Percentiles rank a stretch among this genome's conserved stretches.
Evolutionary conservation across 2,113 vertebrate genomes (phyloP).

Genomic region (Chaetorhynchus papuensis): DNA sequence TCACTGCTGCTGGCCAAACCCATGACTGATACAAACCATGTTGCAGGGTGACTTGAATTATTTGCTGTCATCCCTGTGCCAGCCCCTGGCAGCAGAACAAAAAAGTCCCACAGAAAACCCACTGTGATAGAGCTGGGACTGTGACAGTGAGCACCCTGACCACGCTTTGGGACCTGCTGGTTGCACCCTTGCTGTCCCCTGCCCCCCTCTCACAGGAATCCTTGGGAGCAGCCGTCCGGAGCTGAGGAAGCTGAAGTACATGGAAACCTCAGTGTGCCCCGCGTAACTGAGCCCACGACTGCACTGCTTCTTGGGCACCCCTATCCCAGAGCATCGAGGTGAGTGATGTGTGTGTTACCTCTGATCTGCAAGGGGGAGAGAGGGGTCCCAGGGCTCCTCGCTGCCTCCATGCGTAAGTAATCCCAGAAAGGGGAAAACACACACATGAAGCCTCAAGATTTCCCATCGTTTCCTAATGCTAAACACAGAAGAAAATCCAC

Average conservation of each 20-base stretch:
- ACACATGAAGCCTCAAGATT: neutral
- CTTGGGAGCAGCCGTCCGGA: neutral
- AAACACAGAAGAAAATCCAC: neutral
- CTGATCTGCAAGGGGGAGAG: fast-evolving
- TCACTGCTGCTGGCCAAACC: neutral
- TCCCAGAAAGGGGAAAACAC: neutral
- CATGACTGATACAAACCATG: neutral
- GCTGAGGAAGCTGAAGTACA: neutral
- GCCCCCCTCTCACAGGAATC: neutral
- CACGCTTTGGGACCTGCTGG: neutral
- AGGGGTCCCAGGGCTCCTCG: neutral
- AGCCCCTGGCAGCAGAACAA: neutral
- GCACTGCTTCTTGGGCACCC: neutral
- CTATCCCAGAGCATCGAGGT: neutral
- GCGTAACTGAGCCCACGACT: neutral
- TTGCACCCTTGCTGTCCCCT: neutral
- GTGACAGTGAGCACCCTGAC: neutral
- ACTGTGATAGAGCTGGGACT: neutral
- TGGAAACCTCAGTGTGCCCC: neutral
- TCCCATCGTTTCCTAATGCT: neutral
- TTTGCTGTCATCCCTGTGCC: neutral
- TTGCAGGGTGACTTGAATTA: neutral
- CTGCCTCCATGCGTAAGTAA: neutral
- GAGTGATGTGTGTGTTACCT: neutral
- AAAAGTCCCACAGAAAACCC: neutral